phyloP scores from a whole-genome alignment of 2,888 invertebrate species.

The Drosophila multiciliata region DNA sequence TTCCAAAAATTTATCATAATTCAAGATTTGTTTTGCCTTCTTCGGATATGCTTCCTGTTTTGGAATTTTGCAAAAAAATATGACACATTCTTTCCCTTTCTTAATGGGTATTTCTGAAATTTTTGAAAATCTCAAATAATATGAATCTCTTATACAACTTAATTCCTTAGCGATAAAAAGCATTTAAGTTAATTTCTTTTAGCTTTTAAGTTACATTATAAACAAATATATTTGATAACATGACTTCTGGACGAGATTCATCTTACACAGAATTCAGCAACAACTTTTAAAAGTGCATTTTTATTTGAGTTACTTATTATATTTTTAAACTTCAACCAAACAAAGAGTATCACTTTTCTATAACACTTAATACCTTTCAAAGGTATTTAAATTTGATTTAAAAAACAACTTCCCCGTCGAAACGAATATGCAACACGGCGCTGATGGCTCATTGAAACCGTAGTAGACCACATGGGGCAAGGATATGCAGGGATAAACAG shows the following conservation, averaged over 20 bases:
- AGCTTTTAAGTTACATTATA: background rate
- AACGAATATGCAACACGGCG: constrained; percentile 1
- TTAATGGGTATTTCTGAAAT: no score
- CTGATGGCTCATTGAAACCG: background rate
- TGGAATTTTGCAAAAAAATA: no score
- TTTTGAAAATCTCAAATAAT: no score
- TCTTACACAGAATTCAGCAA: background rate
- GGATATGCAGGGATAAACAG: constrained; percentile 20
- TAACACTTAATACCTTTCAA: background rate
- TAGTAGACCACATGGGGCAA: constrained; percentile 9
- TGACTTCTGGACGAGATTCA: no score
- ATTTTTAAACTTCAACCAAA: background rate
- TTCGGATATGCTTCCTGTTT: no score
- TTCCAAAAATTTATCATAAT: no score
- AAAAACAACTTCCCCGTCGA: background rate
- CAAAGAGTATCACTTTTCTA: background rate
- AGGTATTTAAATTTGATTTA: background rate
- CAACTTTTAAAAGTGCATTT: background rate
- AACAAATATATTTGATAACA: background rate
- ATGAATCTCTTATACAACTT: background rate
- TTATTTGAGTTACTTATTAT: background rate
- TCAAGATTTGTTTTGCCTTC: no score
- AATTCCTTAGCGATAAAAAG: no score
- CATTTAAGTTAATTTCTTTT: background rate
- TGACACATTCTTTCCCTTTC: no score